Base-by-base conservation (phyloP, 1,140 invertebrate genomes). In the Orussus abietinus region DNA sequence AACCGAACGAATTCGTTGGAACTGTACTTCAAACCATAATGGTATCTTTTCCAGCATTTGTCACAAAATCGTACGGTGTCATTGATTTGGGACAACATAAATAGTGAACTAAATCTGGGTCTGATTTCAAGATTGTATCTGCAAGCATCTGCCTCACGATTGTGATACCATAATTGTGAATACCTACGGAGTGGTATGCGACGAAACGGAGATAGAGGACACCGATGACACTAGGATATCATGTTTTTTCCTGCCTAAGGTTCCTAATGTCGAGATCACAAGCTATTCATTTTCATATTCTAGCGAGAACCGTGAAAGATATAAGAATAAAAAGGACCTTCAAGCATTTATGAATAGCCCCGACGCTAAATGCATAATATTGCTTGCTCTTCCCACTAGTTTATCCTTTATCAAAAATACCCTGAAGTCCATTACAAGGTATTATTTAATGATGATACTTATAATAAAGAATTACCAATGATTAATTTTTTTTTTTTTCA, bases 181-280 rank as follows among this genome's bases (percentile, higher is more conserved):
- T 5, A 49, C 46, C 19, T 17, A 30, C n/a, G 41, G 37, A 25
- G 19, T 48, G 18, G 40, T 51, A 26, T 17, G 49, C 2, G 37
- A 47, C 22, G 21, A 38, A 26, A 32, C 13, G 29, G 64, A 66
- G 48, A 40, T 41, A 9, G 42, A 53, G 25, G 15, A 13, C 2
- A 12, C 10, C 1, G 2, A 9, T 14, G 5, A 28, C 0, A 21
- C 14, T 36, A 15, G 1, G 15, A 43, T 2, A 47, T 40, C 46
- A 9, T 57, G 53, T 31, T 38, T 55, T 37, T 63, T 61, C 51
- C 45, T 70, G 17, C 66, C 69, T 4, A 32, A 56, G 7, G 51
- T 66, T 40, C 39, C 51, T 4, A 32, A 11, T 20, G 18, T 7
- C 18, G 9, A 31, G 30, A 1, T 33, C 10, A 21, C 10, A 18